Percentiles rank a stretch among this genome's conserved stretches.
These are phyloP conservation scores for Halictus quadricinctus DNA, from an alignment of 2,888 invertebrate species.

Conservation along the genomic window DNA sequence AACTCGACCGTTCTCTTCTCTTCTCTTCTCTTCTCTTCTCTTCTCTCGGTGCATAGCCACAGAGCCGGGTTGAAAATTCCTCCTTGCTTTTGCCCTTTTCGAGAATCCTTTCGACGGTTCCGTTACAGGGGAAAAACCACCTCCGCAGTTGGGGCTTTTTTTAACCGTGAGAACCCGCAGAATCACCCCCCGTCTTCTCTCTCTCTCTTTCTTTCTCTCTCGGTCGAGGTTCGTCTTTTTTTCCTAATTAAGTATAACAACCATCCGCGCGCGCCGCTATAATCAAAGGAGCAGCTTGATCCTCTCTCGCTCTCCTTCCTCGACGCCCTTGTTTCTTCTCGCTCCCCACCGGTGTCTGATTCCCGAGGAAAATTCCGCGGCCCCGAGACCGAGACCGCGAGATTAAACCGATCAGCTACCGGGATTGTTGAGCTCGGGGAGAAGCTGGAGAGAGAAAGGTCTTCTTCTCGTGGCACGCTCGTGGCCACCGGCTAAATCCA, in stretches of 20 bases:
- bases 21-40: conserved; percentile 11
- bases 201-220: neutral
- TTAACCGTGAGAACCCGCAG: conserved; percentile 32
- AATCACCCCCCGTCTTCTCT: conserved; percentile 18
- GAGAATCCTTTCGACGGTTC: conserved; percentile 51
- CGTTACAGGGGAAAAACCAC: conserved; percentile 16
- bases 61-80: conserved; percentile 42
- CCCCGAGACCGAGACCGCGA: neutral
- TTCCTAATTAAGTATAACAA: conserved; percentile 54
- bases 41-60: conserved; percentile 23
- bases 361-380: neutral
- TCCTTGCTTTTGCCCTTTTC: conserved; percentile 43
- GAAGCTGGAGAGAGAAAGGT: neutral
- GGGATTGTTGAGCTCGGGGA: neutral
- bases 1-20: conserved; percentile 33
- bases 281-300: conserved; percentile 37
- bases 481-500: neutral
- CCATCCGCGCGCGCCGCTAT: conserved; percentile 33
- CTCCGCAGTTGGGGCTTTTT: conserved; percentile 5
- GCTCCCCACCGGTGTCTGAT: neutral
- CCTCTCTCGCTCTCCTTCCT: neutral
- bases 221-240: neutral
- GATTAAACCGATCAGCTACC: neutral
- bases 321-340: conserved; percentile 2
- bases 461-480: neutral